A percentile compares a stretch with the other conserved stretches of the same genome.
Evolutionary conservation across 2,888 invertebrate species (phyloP).

Genomic region (Colletes collaris): DNA sequence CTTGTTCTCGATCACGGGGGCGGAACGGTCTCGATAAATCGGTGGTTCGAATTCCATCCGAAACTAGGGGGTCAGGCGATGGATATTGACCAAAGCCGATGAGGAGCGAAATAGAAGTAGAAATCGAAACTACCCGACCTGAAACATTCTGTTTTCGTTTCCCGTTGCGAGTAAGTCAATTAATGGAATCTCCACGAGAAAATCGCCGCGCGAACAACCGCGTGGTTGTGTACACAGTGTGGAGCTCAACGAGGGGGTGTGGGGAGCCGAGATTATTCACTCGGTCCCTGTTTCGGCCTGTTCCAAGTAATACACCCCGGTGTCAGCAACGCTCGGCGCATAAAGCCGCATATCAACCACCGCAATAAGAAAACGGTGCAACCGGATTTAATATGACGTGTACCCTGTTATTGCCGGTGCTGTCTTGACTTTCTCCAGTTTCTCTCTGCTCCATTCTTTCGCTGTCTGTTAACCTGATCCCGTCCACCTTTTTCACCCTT

Average conservation of each 20-base stretch:
- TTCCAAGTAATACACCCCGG: conserved; percentile 68
- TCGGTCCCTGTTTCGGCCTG: conserved; percentile 35
- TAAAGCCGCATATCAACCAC: conserved; percentile 71
- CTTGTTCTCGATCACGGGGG: no score
- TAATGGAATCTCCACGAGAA: conserved; percentile 48
- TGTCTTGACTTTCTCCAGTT: conserved; percentile 52
- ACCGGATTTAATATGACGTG: conserved; percentile 76
- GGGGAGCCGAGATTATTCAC: conserved; percentile 57
- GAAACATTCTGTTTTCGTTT: conserved; percentile 15
- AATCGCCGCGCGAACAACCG: conserved; percentile 35
- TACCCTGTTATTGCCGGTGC: conserved; percentile 71
- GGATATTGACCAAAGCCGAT: no score
- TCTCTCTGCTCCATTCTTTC: conserved; percentile 13
- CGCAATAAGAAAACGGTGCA: conserved; percentile 70
- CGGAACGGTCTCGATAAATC: no score
- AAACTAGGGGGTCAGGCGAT: no score
- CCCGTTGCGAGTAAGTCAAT: conserved; percentile 23
- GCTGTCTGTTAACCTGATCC: background rate
- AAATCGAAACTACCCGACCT: background rate
- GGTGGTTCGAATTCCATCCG: no score
- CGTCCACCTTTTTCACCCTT: background rate
- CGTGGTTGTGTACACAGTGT: background rate
- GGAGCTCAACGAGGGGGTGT: background rate
- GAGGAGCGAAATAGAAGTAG: background rate
- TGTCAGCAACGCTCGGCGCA: conserved; percentile 64